These are phyloP conservation scores for Cheilosia vernalis DNA, from an alignment of 2,888 invertebrate species.

Conservation along the genomic window DNA sequence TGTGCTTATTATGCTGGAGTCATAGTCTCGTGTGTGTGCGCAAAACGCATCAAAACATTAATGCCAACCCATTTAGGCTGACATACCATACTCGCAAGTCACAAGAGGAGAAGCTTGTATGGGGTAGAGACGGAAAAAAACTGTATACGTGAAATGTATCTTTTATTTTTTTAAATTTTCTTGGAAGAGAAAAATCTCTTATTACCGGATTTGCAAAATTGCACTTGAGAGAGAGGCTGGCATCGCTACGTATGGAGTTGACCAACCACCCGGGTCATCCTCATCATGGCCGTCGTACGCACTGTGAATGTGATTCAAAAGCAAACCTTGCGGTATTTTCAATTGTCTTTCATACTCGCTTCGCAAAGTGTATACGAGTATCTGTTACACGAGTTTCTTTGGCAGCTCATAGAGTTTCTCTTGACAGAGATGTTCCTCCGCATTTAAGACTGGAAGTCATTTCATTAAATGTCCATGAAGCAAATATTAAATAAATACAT, in stretches of 20 bases:
- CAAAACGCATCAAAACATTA: slow-evolving; percentile 70
- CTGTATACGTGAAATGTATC: background rate
- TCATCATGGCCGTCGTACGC: slow-evolving; percentile 34
- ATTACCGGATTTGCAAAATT: slow-evolving; percentile 61
- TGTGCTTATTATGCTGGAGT: background rate
- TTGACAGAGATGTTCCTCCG: background rate
- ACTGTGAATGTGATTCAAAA: slow-evolving; percentile 41
- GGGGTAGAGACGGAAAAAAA: slow-evolving; percentile 3
- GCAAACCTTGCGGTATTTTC: slow-evolving; percentile 27
- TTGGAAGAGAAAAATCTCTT: slow-evolving; percentile 30
- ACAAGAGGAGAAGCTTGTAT: background rate
- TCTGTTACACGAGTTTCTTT: slow-evolving; percentile 39
- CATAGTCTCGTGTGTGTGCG: background rate
- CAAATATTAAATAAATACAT: slow-evolving; percentile 14
- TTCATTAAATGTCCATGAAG: slow-evolving; percentile 15
- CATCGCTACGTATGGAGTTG: background rate
- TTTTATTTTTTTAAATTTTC: slow-evolving; percentile 18
- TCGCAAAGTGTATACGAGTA: background rate
- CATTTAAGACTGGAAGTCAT: background rate
- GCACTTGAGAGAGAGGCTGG: slow-evolving; percentile 13
- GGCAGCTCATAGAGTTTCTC: background rate
- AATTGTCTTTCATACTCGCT: slow-evolving; percentile 19
- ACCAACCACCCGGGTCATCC: slow-evolving; percentile 51
- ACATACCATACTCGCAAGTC: background rate
- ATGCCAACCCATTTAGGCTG: slow-evolving; percentile 62